Base-by-base conservation (phyloP, 2,888 invertebrate genomes). In the Rotaria sp. region DNA sequence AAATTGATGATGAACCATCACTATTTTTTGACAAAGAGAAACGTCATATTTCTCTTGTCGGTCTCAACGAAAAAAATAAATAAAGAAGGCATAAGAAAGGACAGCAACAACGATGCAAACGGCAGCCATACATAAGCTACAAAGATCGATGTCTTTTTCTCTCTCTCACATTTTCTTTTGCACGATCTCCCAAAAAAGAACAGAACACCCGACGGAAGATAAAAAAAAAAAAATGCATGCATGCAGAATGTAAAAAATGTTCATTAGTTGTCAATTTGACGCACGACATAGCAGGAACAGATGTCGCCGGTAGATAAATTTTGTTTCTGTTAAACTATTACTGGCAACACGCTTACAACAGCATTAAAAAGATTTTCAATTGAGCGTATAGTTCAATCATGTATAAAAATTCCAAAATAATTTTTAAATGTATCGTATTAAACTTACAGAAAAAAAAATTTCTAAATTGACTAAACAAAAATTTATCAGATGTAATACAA, bases 161-260 rank as follows among this genome's bases (percentile, higher is more conserved):
- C 35, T 30, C 18, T 35, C 15, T 67, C 30, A 10, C 67, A 67
- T 67, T 67, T 67, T 67, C 21, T 67, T 30, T 30, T 21, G 21
- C 67, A 67, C 67, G 67, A 67, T 30, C 35, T 67, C 30, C 13
- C 35, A 18, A 67, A 67, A n/a, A 67, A 35, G 67, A 67, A 67
- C 67, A 67, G 67, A 67, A 35, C 35, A 67, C 11, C 26, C 67
- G 35, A 67, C 67, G 35, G 67, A 67, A 67, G 67, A 67, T 21
- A 35, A 35, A 67, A 35, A 67, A 67, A 67, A 35, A 35, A 35
- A 26, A 30, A 67, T 10, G 67, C 67, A 30, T 35, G 67, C 67
- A 35, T 67, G 67, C 67, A 67, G 67, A 67, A 67, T 67, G 35
- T 67, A 67, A 67, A 67, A 67, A 67, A 67, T 35, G 67, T 67